Conservation (phyloP, 2,113 vertebrate species). For the Chloropsis cyanopogon region DNA sequence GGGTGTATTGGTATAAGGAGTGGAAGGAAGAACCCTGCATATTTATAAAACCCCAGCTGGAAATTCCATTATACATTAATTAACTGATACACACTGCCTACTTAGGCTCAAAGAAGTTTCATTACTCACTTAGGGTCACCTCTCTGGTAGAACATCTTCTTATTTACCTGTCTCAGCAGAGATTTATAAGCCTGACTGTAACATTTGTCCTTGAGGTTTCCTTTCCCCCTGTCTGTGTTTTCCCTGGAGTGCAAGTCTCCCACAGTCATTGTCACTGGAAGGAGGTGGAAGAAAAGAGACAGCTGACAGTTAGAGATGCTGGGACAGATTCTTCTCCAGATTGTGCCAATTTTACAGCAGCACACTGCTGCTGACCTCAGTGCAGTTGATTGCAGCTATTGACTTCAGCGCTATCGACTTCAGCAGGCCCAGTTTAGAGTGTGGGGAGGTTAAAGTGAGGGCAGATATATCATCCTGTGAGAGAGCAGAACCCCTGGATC, state of each 20-base stretch:
- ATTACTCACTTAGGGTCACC: background rate
- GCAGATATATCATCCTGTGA: background rate
- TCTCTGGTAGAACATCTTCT: background rate
- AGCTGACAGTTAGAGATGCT: background rate
- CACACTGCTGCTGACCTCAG: background rate
- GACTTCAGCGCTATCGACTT: background rate
- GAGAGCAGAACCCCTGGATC: background rate
- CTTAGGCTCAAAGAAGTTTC: background rate
- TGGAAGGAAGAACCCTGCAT: background rate
- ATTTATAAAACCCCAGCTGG: background rate
- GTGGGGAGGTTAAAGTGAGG: background rate
- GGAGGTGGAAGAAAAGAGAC: background rate
- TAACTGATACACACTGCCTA: background rate
- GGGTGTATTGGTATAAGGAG: background rate
- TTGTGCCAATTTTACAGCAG: background rate
- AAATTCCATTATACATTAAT: background rate
- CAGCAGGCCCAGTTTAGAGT: background rate
- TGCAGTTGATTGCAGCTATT: background rate
- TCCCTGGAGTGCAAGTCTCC: background rate
- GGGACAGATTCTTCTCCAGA: background rate
- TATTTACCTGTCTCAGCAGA: conserved; percentile 9
- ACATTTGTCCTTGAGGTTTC: background rate
- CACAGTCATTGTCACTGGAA: background rate
- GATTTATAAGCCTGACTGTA: background rate
- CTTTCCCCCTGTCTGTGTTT: background rate